Evolutionary conservation across 1,140 invertebrate genomes (phyloP), one percentile per base, ranked within the genome.

Genomic region (Drosophila carrolli): DNA sequence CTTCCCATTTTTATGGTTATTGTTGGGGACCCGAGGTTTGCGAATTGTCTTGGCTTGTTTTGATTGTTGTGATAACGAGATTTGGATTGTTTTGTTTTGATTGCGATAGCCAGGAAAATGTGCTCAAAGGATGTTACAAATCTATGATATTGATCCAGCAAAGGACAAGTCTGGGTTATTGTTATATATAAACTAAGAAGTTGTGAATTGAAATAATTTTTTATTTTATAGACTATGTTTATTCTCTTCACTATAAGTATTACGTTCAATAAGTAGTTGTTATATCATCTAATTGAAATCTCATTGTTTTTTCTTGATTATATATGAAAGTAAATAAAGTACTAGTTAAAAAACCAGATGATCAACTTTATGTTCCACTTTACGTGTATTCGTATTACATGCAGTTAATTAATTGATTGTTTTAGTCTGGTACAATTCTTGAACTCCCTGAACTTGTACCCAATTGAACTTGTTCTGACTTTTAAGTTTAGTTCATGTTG

Each of bases 1-100:
- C 40, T 80, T 85, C 80, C 54, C 61, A 14, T 50, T 65, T 54
- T 68, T 75, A 59, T 68, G 55, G 73, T 50, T 53, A 66, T 55
- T 63, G 75, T 32, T 50, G 55, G 40, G 57, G 65, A 46, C 58
- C 46, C 19, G 62, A 50, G 61, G 41, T 9, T 27, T 27, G 35
- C 10, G 13, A 32, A 44, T 38, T 38, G 50, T 40, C 37, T 55
- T 55, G 66, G 3, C 29, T 66, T 58, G 62, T 50, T 58, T 57
- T 53, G 37, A 40, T 70, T 41, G 27, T 37, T 40, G 50, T 41
- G 67, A 71, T 71, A 71, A 71, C 44, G 67, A 50, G 53, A 19
- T 71, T 71, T 29, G 19, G 11, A 43, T 71, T 56, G 70, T 51
- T 72, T 72, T 73, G 38, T 59, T 73, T 72, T 73, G 70, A 73